Base-by-base conservation (phyloP, 2,888 invertebrate species). In the Pilophorus perplexus region DNA sequence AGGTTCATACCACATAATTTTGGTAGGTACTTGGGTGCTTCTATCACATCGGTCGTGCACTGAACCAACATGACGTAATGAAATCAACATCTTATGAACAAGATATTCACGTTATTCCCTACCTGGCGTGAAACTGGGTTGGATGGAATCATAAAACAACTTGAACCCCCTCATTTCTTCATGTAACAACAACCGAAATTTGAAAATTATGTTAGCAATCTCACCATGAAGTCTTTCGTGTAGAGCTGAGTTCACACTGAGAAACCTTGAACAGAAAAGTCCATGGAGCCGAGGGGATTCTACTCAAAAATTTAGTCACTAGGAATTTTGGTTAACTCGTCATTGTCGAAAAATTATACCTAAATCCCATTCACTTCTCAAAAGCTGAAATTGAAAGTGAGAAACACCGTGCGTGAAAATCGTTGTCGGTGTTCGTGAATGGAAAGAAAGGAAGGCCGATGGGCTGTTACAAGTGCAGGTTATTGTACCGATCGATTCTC, bases 191-290 rank as follows among this genome's bases (percentile, higher is more conserved):
- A n/a, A n/a, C n/a, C n/a, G n/a, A n/a, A n/a, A n/a, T n/a, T n/a
- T 4, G 46, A n/a, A 46, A 23, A 46, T 25, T 12, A 16, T 18
- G 20, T 23, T 14, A 23, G 14, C n/a, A 38, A 14, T 25, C 46
- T 46, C 12, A 46, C 46, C 46, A 46, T 46, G 46, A 46, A 46
- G 46, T 23, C 23, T 46, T 23, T 5, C 46, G 23, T 46, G 23
- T 20, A 3, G 46, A n/a, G 22, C 23, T n/a, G 46, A 22, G 46
- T 23, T 46, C 25, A 46, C 12, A 46, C 12, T 25, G n/a, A 46
- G 4, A 25, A 25, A 46, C 22, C 46, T 5, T 10, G n/a, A 8
- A 14, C 14, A 25, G 46, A 23, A 3, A 46, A 22, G 46, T 12
- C 46, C 46, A 46, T 46, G 10, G 46, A 46, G 23, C 46, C 46